phyloP scores from a whole-genome alignment of 2,797 vertebrate genomes.

The Octomys mimax region DNA sequence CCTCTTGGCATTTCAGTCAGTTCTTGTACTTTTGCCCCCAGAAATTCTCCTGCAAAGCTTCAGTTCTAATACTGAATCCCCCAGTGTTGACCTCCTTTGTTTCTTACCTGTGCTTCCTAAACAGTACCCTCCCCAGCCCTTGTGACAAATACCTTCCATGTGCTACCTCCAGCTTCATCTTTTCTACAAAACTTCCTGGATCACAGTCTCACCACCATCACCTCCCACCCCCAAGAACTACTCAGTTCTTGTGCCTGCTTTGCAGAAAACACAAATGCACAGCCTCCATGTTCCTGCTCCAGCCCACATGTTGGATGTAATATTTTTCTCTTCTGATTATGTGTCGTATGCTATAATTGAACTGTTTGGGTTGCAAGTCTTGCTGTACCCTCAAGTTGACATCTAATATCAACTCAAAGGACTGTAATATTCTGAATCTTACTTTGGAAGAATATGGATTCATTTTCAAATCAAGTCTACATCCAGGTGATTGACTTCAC shows the following conservation, averaged over 20 bases:
- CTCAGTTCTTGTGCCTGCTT: background rate
- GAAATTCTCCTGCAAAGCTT: background rate
- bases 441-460: background rate
- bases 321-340: conserved; percentile 29
- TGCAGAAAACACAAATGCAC: background rate
- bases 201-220: too few relatives aligned
- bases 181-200: background rate
- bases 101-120: background rate
- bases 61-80: background rate
- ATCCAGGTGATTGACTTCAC: background rate
- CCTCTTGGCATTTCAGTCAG: background rate
- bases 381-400: background rate
- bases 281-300: background rate
- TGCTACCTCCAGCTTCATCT: background rate
- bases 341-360: background rate
- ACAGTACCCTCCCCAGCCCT: background rate
- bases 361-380: background rate
- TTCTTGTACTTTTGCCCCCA: background rate
- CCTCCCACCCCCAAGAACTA: background rate
- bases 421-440: background rate
- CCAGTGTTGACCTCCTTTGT: rapidly evolving
- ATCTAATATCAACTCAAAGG: conserved; percentile 6
- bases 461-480: conserved; percentile 55
- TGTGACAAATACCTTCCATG: background rate
- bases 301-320: background rate